A percentile compares a stretch with the other conserved stretches of the same genome.
These are phyloP conservation scores for Holcopasites calliopsidis DNA, from an alignment of 1,140 invertebrate species.

Conservation along the genomic window DNA sequence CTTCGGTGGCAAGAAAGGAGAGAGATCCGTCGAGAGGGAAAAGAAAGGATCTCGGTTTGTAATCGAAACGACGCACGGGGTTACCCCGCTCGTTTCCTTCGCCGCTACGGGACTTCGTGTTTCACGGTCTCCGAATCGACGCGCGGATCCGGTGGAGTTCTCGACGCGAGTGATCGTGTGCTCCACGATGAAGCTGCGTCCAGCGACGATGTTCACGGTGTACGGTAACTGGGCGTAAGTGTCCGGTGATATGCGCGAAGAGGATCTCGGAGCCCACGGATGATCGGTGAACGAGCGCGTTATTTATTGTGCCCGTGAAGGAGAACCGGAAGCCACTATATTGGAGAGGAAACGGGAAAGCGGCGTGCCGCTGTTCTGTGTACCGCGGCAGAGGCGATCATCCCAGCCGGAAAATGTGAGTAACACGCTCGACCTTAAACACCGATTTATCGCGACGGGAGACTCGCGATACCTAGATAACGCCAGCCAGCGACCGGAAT, in stretches of 20 bases:
- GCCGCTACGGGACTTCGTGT: no score
- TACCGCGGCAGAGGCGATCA: slow-evolving; percentile 78
- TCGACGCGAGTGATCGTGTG: neutral
- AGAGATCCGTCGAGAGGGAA: neutral
- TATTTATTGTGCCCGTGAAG: slow-evolving; percentile 32
- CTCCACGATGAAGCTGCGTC: no score
- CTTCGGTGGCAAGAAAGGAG: neutral
- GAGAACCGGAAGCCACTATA: slow-evolving; percentile 74
- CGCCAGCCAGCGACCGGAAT: no score
- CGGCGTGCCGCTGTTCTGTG: slow-evolving; percentile 79
- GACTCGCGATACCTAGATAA: neutral
- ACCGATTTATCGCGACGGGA: neutral
- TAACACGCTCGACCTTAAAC: neutral
- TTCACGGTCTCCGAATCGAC: neutral
- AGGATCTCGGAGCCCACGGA: neutral
- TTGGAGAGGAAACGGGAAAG: slow-evolving; percentile 79
- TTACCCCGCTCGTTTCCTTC: no score
- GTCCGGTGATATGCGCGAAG: no score
- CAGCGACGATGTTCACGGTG: no score
- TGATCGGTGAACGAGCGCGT: neutral
- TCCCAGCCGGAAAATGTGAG: slow-evolving; percentile 77
- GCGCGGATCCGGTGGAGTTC: neutral
- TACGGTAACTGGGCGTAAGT: no score
- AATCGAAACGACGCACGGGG: slow-evolving; percentile 14
- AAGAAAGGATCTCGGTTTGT: neutral